Base-by-base conservation (phyloP, 2,888 invertebrate genomes). In the Stenolophus ochropezus region DNA sequence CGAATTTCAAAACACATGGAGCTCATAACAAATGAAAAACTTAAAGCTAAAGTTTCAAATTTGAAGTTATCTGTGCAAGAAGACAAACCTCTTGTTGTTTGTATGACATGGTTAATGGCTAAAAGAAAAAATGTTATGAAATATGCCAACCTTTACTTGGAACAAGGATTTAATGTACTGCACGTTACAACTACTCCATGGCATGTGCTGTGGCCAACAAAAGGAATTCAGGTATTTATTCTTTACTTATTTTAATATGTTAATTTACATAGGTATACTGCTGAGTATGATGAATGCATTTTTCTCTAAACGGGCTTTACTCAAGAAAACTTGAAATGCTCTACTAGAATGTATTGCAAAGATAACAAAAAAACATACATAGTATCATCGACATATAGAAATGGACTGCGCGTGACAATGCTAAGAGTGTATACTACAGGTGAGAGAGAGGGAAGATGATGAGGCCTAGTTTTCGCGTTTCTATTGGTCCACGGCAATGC, bases 101-200 rank as follows among this genome's bases (percentile, higher is more conserved):
- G 96, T 87, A 92, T 96, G 84, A 93, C 94, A 86, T 96, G 96
- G 96, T 89, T 96, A 81, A 90, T 94, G 86, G 94, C 96, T 11
- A 93, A 94, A 83, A 93, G 93, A 86, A 94, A 93, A 86, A 95
- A 96, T 88, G 90, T 96, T 23, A 92, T 93, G 90, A 96, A 96
- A 87, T 96, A 94, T 87, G 93, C 94, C 0, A 91, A 93, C 75
- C 90, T 96, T n/a, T 96, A 96, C 86, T 90, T 94, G 84, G 94
- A 94, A 84, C 93, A 94, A 88, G 96, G 96, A 0, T 96, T 94
- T 86, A 96, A 96, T 88, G 94, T 96, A 4, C 89, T 95, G 76
- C 92, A 93, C 23, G 93, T 96, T n/a, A 91, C 93, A 27, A 92
- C 94, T 81, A 93, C 93, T 11, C 95, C 96, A 0, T 93, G 93